phyloP scores from a whole-genome alignment of 2,113 vertebrate species.

The Myanophis thanlyinensis region DNA sequence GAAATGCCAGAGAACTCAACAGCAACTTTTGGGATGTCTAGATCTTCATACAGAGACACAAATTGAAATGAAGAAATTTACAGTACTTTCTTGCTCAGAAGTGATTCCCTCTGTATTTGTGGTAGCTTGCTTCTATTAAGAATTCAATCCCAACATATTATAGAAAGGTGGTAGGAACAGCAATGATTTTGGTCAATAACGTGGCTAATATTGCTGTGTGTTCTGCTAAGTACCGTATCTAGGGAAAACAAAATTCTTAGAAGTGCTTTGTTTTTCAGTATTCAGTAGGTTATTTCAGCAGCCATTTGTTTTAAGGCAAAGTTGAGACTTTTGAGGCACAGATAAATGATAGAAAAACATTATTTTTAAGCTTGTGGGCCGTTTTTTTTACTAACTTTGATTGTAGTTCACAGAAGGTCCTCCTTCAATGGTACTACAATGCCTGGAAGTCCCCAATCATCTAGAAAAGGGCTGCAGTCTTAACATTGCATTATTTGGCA shows the following conservation, averaged over 20 bases:
- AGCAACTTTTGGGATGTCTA: no score
- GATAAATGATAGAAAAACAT: not conserved
- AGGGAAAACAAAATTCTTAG: not conserved
- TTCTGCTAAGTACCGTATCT: not conserved
- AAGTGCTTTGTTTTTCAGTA: not conserved
- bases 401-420: not conserved
- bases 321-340: not conserved
- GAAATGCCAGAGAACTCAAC: not conserved
- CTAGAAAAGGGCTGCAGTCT: not conserved
- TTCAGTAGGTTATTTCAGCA: not conserved
- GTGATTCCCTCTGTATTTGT: not conserved
- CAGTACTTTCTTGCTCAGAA: not conserved
- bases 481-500: not conserved
- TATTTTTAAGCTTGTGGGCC: not conserved
- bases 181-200: not conserved
- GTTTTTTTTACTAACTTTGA: not conserved
- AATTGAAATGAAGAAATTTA: not conserved
- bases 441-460: not conserved
- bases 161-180: not conserved
- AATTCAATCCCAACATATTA: not conserved
- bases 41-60: not conserved
- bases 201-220: not conserved
- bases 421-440: not conserved
- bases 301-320: not conserved
- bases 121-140: not conserved